These are phyloP conservation scores for Pomacea maculata DNA, from an alignment of 1,140 invertebrate genomes.

Conservation along the genomic window DNA sequence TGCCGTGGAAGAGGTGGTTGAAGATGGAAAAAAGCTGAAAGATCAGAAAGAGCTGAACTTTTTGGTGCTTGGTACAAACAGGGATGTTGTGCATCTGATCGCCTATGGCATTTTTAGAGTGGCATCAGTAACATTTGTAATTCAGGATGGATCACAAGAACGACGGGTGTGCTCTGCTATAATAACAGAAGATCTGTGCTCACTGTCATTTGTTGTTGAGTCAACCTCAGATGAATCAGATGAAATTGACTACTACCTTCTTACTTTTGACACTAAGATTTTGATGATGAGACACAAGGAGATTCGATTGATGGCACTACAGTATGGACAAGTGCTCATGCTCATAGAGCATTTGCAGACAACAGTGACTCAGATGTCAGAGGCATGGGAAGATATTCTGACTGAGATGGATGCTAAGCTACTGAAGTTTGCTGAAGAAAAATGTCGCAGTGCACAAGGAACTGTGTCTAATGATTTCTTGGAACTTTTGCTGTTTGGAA, in stretches of 20 bases:
- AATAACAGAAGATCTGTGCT: slow-evolving; percentile 64
- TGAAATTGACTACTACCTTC: slow-evolving; percentile 66
- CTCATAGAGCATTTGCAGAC: slow-evolving; percentile 65
- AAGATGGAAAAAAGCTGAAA: slow-evolving; percentile 73
- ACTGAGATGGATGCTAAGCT: slow-evolving; percentile 94
- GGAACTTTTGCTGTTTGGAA: slow-evolving; percentile 88
- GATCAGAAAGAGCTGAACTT: slow-evolving; percentile 80
- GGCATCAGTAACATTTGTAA: slow-evolving; percentile 72
- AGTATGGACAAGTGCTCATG: slow-evolving; percentile 71
- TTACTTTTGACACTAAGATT: slow-evolving; percentile 71
- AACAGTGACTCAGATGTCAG: slow-evolving; percentile 77
- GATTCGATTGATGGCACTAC: slow-evolving; percentile 76
- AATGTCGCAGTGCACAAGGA: slow-evolving; percentile 66
- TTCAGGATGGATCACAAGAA: slow-evolving; percentile 32
- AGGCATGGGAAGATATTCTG: slow-evolving; percentile 94
- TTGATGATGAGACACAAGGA: slow-evolving; percentile 75
- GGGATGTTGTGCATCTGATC: slow-evolving; percentile 78
- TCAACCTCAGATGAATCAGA: slow-evolving; percentile 56
- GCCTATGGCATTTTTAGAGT: slow-evolving; percentile 87
- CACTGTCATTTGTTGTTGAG: slow-evolving; percentile 60
- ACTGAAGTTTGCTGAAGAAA: slow-evolving; percentile 82
- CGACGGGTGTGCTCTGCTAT: slow-evolving; percentile 49
- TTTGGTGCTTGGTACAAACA: slow-evolving; percentile 79
- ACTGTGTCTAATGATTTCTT: slow-evolving; percentile 89
- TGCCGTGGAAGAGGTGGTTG: slow-evolving; percentile 69